phyloP scores from a whole-genome alignment of 2,797 vertebrate genomes.

The Sebastes iracundus region DNA sequence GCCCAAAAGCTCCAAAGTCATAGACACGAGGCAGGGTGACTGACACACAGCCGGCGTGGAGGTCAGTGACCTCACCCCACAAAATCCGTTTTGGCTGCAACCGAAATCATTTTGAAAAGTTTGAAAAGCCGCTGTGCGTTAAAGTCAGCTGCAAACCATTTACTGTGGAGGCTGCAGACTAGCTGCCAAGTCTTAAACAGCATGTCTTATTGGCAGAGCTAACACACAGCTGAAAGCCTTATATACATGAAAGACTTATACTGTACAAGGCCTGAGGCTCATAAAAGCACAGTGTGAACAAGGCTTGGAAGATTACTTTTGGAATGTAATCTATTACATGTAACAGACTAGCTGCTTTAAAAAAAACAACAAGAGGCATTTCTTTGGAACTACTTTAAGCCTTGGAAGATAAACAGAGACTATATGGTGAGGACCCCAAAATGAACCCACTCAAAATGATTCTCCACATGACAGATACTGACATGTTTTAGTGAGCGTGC shows the following conservation, averaged over 20 bases:
- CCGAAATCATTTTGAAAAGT: slow-evolving; percentile 59
- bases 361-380: slow-evolving; percentile 1
- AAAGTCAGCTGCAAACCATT: slow-evolving; percentile 76
- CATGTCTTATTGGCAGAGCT: slow-evolving; percentile 72
- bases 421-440: background rate
- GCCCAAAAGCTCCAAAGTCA: background rate
- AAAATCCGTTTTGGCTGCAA: slow-evolving; percentile 55
- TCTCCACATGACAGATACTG: slow-evolving; percentile 29
- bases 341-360: slow-evolving; percentile 50
- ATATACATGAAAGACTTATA: slow-evolving; percentile 71
- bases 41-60: slow-evolving; percentile 29
- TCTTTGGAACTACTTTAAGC: slow-evolving; percentile 12
- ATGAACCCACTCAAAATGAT: slow-evolving; percentile 22
- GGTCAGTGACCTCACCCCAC: slow-evolving; percentile 40
- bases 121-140: slow-evolving; percentile 59
- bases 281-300: slow-evolving; percentile 70
- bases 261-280: slow-evolving; percentile 56
- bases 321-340: slow-evolving; percentile 63
- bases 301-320: slow-evolving; percentile 49
- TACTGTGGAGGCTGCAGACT: slow-evolving; percentile 61
- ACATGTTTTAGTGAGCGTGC: slow-evolving; percentile 31
- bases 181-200: slow-evolving; percentile 74
- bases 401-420: slow-evolving; percentile 12
- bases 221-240: slow-evolving; percentile 70
- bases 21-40: slow-evolving; percentile 2